Evolutionary conservation across 2,113 vertebrate genomes (phyloP).

Genomic region (Leiothrix lutea): DNA sequence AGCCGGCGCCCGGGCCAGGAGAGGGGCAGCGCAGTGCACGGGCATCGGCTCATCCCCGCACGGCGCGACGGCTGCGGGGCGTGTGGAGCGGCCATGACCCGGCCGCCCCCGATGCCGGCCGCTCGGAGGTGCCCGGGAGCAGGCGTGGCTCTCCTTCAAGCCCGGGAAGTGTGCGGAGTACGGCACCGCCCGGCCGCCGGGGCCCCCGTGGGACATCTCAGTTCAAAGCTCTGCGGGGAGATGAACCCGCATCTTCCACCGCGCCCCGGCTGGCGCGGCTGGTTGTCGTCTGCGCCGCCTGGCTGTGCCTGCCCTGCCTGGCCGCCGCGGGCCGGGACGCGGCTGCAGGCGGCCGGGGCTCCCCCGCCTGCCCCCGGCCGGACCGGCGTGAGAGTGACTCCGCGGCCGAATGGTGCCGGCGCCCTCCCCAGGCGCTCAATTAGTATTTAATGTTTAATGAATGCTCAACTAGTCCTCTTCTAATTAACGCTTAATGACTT

Average conservation of each 20-base stretch:
- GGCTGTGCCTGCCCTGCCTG: neutral
- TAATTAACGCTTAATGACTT: conserved; percentile 58
- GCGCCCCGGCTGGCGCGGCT: neutral
- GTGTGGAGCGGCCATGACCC: neutral
- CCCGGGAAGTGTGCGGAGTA: neutral
- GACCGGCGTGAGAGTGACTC: conserved; percentile 15
- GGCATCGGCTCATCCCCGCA: no score
- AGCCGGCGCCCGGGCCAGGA: no score
- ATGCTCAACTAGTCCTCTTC: conserved; percentile 33
- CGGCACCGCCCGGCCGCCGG: neutral
- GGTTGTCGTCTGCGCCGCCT: neutral
- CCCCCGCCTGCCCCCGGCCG: neutral
- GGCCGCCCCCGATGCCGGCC: neutral
- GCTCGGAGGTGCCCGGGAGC: neutral
- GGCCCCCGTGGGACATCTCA: neutral
- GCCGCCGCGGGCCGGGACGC: neutral
- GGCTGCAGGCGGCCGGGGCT: neutral
- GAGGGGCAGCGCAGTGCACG: no score
- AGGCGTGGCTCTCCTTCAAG: neutral
- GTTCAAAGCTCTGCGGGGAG: neutral
- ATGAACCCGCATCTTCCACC: neutral
- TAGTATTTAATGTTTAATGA: conserved; percentile 48
- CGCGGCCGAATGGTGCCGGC: neutral
- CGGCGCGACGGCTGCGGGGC: no score
- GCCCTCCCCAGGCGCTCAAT: conserved; percentile 37